phyloP scores from a whole-genome alignment of 1,140 invertebrate genomes.

The Trichonephila clavata region DNA sequence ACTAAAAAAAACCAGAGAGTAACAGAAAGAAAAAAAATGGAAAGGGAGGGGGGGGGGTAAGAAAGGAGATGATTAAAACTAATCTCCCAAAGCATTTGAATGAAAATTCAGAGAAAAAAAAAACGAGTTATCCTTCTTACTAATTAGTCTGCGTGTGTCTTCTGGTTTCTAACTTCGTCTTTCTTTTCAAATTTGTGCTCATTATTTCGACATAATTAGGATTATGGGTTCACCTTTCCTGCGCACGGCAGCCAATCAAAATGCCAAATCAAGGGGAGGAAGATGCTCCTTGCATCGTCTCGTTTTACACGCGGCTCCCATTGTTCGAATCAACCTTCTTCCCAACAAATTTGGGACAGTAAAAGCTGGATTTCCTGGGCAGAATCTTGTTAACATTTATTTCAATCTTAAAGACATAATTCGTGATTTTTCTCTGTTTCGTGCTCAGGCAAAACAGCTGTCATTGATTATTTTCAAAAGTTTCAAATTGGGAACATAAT shows the following conservation, averaged over 20 bases:
- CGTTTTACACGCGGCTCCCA: not conserved
- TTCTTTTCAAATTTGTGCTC: slow-evolving; percentile 47
- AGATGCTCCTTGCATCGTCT: not conserved
- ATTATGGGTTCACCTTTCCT: slow-evolving; percentile 41
- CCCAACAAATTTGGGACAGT: not conserved
- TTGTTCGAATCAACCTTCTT: not conserved
- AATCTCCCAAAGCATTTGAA: not conserved
- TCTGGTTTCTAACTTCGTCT: slow-evolving; percentile 57
- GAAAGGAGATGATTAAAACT: slow-evolving; percentile 2
- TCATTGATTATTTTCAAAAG: too few species aligned
- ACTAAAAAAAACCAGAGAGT: too few species aligned
- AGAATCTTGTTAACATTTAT: too few species aligned
- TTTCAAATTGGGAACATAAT: too few species aligned
- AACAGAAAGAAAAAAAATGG: too few species aligned
- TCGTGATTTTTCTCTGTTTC: too few species aligned
- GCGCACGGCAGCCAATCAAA: not conserved
- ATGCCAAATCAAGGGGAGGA: not conserved
- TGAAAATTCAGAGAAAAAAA: slow-evolving; percentile 9
- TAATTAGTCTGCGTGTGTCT: slow-evolving; percentile 35
- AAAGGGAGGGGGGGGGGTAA: not conserved
- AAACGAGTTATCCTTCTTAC: slow-evolving; percentile 27
- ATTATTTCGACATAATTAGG: slow-evolving; percentile 67
- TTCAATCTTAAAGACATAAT: too few species aligned
- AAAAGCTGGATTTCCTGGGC: not conserved
- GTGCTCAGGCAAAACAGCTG: too few species aligned